Evolutionary conservation across 1,140 invertebrate genomes (phyloP).

Genomic region (Ostrea denselamellosa): DNA sequence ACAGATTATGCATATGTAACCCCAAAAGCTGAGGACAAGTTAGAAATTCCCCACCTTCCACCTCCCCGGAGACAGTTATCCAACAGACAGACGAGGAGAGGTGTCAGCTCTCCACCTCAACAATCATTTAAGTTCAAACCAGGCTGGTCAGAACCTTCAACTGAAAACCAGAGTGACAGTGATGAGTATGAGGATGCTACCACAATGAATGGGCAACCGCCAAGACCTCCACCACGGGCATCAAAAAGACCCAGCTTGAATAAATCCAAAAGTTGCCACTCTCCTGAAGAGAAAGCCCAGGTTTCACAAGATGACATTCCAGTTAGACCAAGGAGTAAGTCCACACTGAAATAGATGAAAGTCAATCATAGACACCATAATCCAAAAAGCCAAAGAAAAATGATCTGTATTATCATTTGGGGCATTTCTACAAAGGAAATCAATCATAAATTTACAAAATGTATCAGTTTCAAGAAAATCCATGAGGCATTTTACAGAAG

Average conservation of each 20-base stretch:
- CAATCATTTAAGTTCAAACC: slow-evolving; percentile 47
- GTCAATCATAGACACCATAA: no score
- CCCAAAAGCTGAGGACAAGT: background rate
- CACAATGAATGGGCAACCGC: background rate
- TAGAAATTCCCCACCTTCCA: background rate
- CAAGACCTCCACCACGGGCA: background rate
- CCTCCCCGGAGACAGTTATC: slow-evolving; percentile 8
- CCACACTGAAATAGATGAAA: no score
- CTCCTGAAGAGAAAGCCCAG: background rate
- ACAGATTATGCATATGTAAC: slow-evolving; percentile 37
- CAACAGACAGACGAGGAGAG: background rate
- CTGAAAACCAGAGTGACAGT: background rate
- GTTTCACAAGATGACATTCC: background rate
- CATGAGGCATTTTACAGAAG: no score
- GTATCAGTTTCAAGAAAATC: no score
- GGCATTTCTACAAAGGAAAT: no score
- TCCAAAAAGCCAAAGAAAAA: no score
- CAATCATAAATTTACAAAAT: no score
- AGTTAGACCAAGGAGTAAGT: background rate
- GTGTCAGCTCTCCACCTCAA: slow-evolving; percentile 43
- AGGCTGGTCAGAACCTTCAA: no score
- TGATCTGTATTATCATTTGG: no score
- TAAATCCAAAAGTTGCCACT: background rate
- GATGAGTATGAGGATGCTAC: slow-evolving; percentile 54
- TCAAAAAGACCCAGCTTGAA: background rate